Percentiles rank a stretch among this genome's conserved stretches.
Evolutionary conservation across 2,113 vertebrate species (phyloP).

Genomic region (Anhinga anhinga): DNA sequence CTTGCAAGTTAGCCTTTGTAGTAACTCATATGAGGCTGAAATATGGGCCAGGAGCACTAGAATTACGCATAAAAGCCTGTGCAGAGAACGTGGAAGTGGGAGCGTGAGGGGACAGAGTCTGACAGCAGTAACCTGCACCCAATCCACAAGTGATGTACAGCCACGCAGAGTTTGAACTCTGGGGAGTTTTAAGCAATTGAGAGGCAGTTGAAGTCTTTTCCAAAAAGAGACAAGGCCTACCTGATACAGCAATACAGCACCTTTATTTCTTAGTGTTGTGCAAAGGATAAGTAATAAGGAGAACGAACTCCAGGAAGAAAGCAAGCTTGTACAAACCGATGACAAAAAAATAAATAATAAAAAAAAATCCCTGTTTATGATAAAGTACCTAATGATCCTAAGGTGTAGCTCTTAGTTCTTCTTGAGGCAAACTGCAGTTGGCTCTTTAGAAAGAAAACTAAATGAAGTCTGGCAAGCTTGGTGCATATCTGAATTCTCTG

Average conservation of each 20-base stretch:
- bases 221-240: not conserved
- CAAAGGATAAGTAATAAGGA: not conserved
- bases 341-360: not conserved
- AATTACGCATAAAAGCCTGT: not conserved
- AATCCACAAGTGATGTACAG: fast-evolving
- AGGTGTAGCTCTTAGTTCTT: not conserved
- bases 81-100: fast-evolving
- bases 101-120: not conserved
- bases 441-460: not conserved
- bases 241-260: not conserved
- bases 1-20: not conserved
- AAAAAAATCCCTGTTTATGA: not conserved
- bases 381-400: not conserved
- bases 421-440: not conserved
- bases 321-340: not conserved
- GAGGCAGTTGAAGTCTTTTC: not conserved
- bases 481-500: not conserved
- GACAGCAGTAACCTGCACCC: not conserved
- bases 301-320: not conserved
- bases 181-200: not conserved
- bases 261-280: not conserved
- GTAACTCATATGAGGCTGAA: not conserved
- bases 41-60: not conserved
- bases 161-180: not conserved
- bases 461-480: not conserved